Evolutionary conservation across 1,140 invertebrate genomes (phyloP), one percentile per base, ranked within the genome.

Genomic region (Reticulitermes speratus): DNA sequence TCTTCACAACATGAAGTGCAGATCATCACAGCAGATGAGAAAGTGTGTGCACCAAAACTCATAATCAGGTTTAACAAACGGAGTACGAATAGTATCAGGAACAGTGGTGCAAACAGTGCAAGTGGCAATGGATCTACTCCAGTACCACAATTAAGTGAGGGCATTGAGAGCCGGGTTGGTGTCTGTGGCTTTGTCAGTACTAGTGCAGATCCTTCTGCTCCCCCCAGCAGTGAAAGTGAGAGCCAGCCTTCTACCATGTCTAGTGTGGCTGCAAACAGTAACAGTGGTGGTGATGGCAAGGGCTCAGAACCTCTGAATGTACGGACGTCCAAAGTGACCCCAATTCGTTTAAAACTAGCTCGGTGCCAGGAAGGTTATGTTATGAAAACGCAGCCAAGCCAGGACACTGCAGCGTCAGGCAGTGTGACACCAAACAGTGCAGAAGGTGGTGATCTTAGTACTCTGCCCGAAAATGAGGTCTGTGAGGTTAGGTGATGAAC

Each of bases 401-500:
- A 89, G 92, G 65, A 75, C 65, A 93, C 23, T 92, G 92, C 52
- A 94, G 94, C 89, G 92, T 94, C 94, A 91, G 92, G 93, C 88
- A 91, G 91, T 85, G 88, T 88, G 85, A 90, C 87, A 88, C 89
- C 87, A 88, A 89, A 75, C 83, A 89, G 89, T 85, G 88, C 88
- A 83, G 89, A 89, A 87, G 90, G 90, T 69, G 88, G 88, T 48
- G 85, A 87, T 86, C 83, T 48, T 32, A 87, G 32, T 52, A 65
- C 87, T 82, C 45, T 84, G 86, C 84, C 30, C 38, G 82, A 48
- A n/a, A 69, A 69, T 44, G 30, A 96, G 93, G 95, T 95, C 92
- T 96, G 95, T 92, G 95, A 96, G 93, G 95, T 96, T 93, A 96
- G 96, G 94, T 96, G 95, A 96, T 96, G 95, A 93, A 93, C 87